Evolutionary conservation across 2,113 vertebrate genomes (phyloP), one percentile per base, ranked within the genome.

Genomic region (Mustela nigripes): DNA sequence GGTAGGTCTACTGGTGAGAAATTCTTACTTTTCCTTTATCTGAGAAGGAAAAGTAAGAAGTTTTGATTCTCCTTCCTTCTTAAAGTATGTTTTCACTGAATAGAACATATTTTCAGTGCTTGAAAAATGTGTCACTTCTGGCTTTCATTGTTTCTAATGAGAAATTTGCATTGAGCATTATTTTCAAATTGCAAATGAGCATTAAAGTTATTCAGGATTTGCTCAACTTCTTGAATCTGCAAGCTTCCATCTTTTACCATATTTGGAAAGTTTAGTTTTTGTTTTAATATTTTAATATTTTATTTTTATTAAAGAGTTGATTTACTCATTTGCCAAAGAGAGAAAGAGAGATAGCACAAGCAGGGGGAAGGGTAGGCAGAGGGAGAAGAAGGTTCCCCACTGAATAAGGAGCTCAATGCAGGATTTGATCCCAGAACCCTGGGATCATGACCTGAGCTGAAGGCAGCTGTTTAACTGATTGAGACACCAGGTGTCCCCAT

Each of bases 41-140:
- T 65, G 22, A 63, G 33, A 39, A 39, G 39, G 39, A 39, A 39
- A 39, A 39, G 39, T 39, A 39, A 39, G 39, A 73, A 65, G 33
- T 83, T 24, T 96, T 90, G 36, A 19, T 48, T 90, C 12, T 18
- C 50, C n/a, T 74, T 95, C 56, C 73, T 96, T 94, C 39, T 82
- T 58, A 69, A 88, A 84, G 26, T 84, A 48, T 94, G 28, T 85
- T 92, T 84, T 85, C 39, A n/a, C 4, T 81, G n/a, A 53, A 36
- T 31, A 21, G 78, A 53, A 76, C 67, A 56, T 36, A 19, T 92
- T 81, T 89, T 85, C 58, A 82, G 74, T n/a, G 48, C 53, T 78
- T 87, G 5, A 71, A 94, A 94, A 87, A 71, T 28, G 11, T 85
- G 28, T 60, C 31, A n/a, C 3, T 53, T 56, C 65, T 82, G 62